phyloP scores from a whole-genome alignment of 2,888 invertebrate genomes.

The Folsomia manolachei region DNA sequence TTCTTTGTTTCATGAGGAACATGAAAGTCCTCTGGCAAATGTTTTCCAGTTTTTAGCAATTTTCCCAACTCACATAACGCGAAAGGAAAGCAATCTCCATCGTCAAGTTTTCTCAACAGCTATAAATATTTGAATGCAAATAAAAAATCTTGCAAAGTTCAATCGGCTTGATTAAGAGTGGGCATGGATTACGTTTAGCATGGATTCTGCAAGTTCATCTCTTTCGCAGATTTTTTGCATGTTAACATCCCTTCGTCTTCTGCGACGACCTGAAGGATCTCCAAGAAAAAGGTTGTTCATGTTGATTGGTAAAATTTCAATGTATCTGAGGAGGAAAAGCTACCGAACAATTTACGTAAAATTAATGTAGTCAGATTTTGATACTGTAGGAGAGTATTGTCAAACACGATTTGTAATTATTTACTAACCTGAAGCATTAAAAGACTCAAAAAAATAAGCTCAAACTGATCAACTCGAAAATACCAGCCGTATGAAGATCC shows the following conservation, averaged over 20 bases:
- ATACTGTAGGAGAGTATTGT: no score
- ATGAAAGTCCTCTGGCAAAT: background rate
- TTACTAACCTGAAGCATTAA: conserved; percentile 36
- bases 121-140: conserved; percentile 6
- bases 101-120: conserved; percentile 33
- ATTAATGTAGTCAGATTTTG: conserved; percentile 4
- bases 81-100: conserved; percentile 31
- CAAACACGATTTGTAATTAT: background rate
- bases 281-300: conserved; percentile 35
- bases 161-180: no score
- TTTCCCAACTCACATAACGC: conserved; percentile 30
- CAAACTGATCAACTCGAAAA: conserved; percentile 36
- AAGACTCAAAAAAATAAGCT: conserved; percentile 33
- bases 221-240: conserved; percentile 7
- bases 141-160: no score
- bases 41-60: conserved; percentile 5
- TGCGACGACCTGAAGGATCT: conserved; percentile 31
- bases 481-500: conserved; percentile 41
- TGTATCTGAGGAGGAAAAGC: conserved; percentile 16
- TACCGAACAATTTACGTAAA: background rate
- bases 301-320: conserved; percentile 38
- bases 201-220: conserved; percentile 22
- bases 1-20: conserved; percentile 21
- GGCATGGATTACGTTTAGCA: conserved; percentile 27
- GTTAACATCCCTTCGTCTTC: conserved; percentile 16